These are phyloP conservation scores for Eulemur albifrons DNA, from an alignment of 2,797 vertebrate genomes.

Conservation along the genomic window DNA sequence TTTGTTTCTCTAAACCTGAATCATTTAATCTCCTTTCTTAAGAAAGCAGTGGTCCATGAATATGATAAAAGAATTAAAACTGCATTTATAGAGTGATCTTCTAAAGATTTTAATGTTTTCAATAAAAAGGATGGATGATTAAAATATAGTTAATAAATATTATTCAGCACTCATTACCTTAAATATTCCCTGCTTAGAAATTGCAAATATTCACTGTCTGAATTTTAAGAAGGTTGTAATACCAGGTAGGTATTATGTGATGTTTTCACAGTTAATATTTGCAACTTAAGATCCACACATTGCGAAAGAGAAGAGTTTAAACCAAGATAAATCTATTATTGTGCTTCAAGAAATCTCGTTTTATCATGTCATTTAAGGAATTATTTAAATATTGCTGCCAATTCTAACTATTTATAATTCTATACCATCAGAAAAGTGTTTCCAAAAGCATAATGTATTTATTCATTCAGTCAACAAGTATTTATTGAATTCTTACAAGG, in stretches of 20 bases:
- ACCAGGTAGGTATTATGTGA: background rate
- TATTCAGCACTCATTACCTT: slow-evolving; percentile 80
- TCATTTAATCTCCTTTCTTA: slow-evolving; percentile 77
- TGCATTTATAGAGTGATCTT: slow-evolving; percentile 81
- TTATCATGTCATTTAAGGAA: slow-evolving; percentile 42
- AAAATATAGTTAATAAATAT: slow-evolving; percentile 84
- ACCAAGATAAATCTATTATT: slow-evolving; percentile 45
- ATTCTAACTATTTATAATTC: slow-evolving; percentile 46
- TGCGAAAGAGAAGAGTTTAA: slow-evolving; percentile 30
- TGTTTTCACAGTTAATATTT: background rate
- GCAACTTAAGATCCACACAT: background rate
- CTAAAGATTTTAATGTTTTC: slow-evolving; percentile 81
- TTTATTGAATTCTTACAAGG: slow-evolving; percentile 20
- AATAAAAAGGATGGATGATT: slow-evolving; percentile 80
- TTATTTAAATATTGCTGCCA: slow-evolving; percentile 51
- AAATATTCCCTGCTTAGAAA: slow-evolving; percentile 75
- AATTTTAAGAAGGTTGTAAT: slow-evolving; percentile 22
- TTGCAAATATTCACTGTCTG: slow-evolving; percentile 53
- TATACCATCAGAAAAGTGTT: background rate
- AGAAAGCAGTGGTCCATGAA: slow-evolving; percentile 78
- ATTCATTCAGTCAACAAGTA: slow-evolving; percentile 34
- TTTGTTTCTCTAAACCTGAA: slow-evolving; percentile 83
- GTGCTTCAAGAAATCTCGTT: slow-evolving; percentile 21
- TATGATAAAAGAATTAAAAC: slow-evolving; percentile 80
- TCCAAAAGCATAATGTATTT: slow-evolving; percentile 23